phyloP scores from a whole-genome alignment of 2,797 vertebrate genomes.

The Hipposideros larvatus region DNA sequence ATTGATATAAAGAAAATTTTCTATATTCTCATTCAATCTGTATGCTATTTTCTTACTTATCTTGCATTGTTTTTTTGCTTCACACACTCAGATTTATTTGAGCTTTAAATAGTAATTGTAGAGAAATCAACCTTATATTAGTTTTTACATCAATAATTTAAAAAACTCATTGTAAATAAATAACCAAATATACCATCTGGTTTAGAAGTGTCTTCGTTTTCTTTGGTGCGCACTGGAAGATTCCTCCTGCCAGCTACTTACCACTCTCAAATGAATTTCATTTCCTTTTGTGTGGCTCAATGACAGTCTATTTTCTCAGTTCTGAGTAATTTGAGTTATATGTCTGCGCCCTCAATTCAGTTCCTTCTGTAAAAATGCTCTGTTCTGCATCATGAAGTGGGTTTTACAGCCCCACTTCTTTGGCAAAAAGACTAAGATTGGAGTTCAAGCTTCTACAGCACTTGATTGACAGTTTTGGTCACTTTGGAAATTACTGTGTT shows the following conservation, averaged over 20 bases:
- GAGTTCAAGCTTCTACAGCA: neutral
- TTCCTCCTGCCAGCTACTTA: neutral
- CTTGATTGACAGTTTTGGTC: neutral
- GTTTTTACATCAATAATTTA: neutral
- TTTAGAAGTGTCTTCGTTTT: neutral
- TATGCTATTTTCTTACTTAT: neutral
- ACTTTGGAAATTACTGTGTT: neutral
- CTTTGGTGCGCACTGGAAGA: neutral
- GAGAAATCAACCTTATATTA: neutral
- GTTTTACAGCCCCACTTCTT: neutral
- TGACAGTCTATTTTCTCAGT: neutral
- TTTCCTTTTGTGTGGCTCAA: neutral
- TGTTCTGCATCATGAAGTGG: neutral
- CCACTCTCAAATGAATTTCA: neutral
- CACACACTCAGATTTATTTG: neutral
- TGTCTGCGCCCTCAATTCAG: neutral
- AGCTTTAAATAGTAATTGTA: neutral
- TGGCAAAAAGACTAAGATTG: neutral
- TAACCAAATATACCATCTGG: neutral
- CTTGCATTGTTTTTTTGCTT: neutral
- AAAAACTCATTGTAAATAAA: conserved; percentile 9
- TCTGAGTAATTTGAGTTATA: neutral
- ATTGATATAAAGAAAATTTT: neutral
- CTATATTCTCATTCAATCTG: neutral
- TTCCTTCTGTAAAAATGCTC: neutral